Evolutionary conservation across 2,888 invertebrate genomes (phyloP).

Genomic region (Stictocephala bisonia): DNA sequence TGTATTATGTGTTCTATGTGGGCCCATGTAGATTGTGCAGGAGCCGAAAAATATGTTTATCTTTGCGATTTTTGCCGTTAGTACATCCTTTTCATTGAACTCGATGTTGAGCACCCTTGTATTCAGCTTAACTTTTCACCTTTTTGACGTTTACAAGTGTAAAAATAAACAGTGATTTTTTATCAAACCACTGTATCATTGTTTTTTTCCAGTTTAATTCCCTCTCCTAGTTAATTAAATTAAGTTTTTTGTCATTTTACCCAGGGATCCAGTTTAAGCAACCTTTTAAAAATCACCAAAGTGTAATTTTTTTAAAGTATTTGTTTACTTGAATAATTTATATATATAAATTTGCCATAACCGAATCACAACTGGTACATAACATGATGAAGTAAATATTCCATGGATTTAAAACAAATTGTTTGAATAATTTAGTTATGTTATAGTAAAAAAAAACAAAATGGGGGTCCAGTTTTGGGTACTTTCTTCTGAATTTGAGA

Average conservation of each 20-base stretch:
- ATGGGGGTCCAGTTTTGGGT: neutral
- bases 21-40: slow-evolving; percentile 31
- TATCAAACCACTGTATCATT: too few relatives aligned
- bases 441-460: neutral
- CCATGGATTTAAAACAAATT: neutral
- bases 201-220: too few relatives aligned
- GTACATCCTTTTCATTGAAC: too few relatives aligned
- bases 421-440: neutral
- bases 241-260: slow-evolving; percentile 13
- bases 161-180: too few relatives aligned
- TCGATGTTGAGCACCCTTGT: too few relatives aligned
- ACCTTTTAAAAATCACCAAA: neutral
- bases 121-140: too few relatives aligned
- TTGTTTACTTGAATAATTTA: slow-evolving; percentile 7
- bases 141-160: too few relatives aligned
- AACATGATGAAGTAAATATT: neutral
- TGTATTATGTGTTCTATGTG: slow-evolving; percentile 23
- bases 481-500: neutral
- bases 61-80: slow-evolving; percentile 30
- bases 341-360: slow-evolving; percentile 10
- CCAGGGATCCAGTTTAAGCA: neutral
- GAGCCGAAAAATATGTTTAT: slow-evolving; percentile 26
- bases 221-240: too few relatives aligned
- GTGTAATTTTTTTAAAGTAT: slow-evolving; percentile 21
- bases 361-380: slow-evolving; percentile 5